Evolutionary conservation across 1,140 invertebrate genomes (phyloP).

Genomic region (Prorops nasuta): DNA sequence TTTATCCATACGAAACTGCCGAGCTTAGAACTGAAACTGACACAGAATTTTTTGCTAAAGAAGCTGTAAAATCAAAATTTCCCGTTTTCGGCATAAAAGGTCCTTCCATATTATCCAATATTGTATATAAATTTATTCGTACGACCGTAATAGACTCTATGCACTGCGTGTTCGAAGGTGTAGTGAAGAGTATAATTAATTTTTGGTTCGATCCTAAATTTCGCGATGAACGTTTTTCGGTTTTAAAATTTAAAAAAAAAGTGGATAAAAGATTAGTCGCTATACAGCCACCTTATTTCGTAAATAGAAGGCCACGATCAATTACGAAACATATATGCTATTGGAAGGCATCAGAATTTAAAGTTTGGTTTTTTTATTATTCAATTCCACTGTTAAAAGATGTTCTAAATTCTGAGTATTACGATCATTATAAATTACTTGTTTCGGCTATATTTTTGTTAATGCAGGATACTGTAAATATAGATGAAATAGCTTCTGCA

Average conservation of each 20-base stretch:
- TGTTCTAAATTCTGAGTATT: background rate
- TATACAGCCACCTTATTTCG: background rate
- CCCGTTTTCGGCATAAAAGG: constrained; percentile 5
- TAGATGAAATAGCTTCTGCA: background rate
- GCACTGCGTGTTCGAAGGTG: constrained; percentile 9
- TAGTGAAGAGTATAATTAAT: background rate
- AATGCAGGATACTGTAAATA: background rate
- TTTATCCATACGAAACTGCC: background rate
- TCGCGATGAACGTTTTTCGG: background rate
- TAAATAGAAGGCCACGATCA: background rate
- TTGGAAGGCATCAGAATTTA: constrained; percentile 4
- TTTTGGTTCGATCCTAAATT: constrained; percentile 4
- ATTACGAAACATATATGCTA: background rate
- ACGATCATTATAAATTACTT: background rate
- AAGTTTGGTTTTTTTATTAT: constrained; percentile 1
- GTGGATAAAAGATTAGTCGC: background rate
- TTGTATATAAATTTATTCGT: background rate
- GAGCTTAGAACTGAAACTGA: background rate
- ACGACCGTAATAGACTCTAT: constrained; percentile 2
- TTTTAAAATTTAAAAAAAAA: background rate
- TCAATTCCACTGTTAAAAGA: background rate
- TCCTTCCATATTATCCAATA: background rate
- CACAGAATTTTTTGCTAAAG: background rate
- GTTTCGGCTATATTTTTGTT: background rate
- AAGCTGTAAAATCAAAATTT: background rate